Evolutionary conservation across 53 echinoderm and acorn worm species (phyloP).

Genomic region (Actinopyga echinites): DNA sequence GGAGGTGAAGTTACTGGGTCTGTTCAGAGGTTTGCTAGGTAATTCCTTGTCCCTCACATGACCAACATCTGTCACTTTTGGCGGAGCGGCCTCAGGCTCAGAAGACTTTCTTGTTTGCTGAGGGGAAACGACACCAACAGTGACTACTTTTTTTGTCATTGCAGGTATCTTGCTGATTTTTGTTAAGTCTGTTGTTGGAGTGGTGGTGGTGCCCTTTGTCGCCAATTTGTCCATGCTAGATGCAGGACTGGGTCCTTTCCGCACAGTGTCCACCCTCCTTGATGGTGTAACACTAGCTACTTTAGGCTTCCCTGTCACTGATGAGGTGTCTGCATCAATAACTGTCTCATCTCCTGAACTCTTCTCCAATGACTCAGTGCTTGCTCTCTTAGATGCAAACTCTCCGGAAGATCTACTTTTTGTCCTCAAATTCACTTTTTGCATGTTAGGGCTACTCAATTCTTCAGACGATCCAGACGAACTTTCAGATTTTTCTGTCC

Average conservation of each 20-base stretch:
- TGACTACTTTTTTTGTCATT: slow-evolving; percentile 58
- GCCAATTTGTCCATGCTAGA: slow-evolving; percentile 61
- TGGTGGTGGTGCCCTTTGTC: slow-evolving; percentile 28
- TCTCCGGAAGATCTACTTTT: slow-evolving; percentile 1
- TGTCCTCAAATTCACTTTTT: slow-evolving; percentile 16
- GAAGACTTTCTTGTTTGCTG: slow-evolving; percentile 66
- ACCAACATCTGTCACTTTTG: neutral
- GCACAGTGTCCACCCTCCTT: neutral
- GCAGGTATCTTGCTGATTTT: slow-evolving; percentile 82
- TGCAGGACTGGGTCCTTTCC: slow-evolving; percentile 55
- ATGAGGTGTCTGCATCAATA: slow-evolving; percentile 2
- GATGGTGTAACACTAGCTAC: slow-evolving; percentile 35
- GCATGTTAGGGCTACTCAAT: slow-evolving; percentile 62
- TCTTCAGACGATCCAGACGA: slow-evolving; percentile 77
- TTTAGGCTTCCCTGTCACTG: slow-evolving; percentile 10
- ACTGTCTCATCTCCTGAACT: slow-evolving; percentile 46
- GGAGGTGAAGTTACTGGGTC: slow-evolving; percentile 1
- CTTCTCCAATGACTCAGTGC: slow-evolving; percentile 26
- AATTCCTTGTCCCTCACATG: neutral
- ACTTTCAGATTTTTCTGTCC: slow-evolving; percentile 74
- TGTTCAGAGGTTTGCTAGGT: neutral
- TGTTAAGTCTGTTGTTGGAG: slow-evolving; percentile 56
- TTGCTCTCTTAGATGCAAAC: slow-evolving; percentile 11
- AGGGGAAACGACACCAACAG: slow-evolving; percentile 65
- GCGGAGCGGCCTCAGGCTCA: neutral